Conservation (phyloP, 2,113 vertebrate species). For the Bos taurus region DNA sequence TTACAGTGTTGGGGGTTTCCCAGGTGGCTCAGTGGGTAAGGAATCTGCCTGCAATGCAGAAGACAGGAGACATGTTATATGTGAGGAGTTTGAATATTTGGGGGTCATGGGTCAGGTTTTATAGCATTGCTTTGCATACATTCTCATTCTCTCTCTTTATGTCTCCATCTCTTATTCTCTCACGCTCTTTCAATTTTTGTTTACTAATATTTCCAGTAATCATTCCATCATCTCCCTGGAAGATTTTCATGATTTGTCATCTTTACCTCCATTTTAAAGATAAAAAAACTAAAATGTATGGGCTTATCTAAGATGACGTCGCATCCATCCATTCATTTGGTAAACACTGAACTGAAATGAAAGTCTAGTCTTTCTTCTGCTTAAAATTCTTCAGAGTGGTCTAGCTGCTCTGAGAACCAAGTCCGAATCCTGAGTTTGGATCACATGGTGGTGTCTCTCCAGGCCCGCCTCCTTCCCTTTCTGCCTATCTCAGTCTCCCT, state of each 20-base stretch:
- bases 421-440: background rate
- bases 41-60: background rate
- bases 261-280: background rate
- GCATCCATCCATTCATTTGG: background rate
- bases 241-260: background rate
- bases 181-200: background rate
- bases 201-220: background rate
- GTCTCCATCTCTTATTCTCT: background rate
- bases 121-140: background rate
- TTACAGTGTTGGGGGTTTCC: background rate
- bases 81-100: background rate
- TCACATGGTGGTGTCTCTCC: background rate
- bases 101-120: background rate
- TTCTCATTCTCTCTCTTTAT: background rate
- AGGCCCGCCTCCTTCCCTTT: accelerated
- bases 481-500: background rate
- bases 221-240: background rate
- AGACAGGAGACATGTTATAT: background rate
- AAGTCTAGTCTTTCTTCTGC: background rate
- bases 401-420: background rate
- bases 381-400: background rate
- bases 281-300: background rate
- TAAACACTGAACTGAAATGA: background rate
- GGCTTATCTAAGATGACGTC: background rate
- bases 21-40: background rate